Base-by-base conservation (phyloP, 2,888 invertebrate genomes). In the Chymomyza fuscimana region DNA sequence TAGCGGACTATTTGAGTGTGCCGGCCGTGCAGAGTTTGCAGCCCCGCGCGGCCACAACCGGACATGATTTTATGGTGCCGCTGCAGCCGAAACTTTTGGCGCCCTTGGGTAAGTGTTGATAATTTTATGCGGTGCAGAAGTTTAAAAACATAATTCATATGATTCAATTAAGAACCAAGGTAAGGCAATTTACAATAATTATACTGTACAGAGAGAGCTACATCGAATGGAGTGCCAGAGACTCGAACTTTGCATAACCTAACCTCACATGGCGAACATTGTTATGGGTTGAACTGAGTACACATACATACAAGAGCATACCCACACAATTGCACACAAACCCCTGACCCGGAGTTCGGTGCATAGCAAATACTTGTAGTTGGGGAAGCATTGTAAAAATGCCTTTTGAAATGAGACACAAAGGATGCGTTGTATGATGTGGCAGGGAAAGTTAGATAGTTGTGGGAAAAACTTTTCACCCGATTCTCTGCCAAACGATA, bases 31-130 rank as follows among this genome's bases (percentile, higher is more conserved):
- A 94, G 80, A 95, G 95, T 81, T 90, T 95, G 81, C 94, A 95
- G 92, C 95, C 95, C 61, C 92, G 95, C 78, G 94, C 95, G 77
- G 94, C 95, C 63, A 95, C 95, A 79, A 95, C 94, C 51, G 95
- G 95, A 73, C 94, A 94, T 91, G 94, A 95, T 87, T 94, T 95
- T 78, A 93, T 95, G 92, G 93, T 96, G 87, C 95, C 95, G 71
- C 91, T 96, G 69, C 96, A 96, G 93, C 95, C 96, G 73, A 94
- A 94, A 87, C 92, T 95, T 77, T 92, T 95, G 80, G 91, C 87
- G 64, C 83, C 91, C 69, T 80, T 92, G 79, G 92, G 92, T 92
- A 88, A 90, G 86, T 85, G 68, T 29, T 62, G 16, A 63, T 71
- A 54, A 66, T 58, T 25, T 1, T 29, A 58, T 58, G 19, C 19